Evolutionary conservation across 1,140 invertebrate species (phyloP), one percentile per base, ranked within the genome.

Genomic region (Rhopalosiphum padi): DNA sequence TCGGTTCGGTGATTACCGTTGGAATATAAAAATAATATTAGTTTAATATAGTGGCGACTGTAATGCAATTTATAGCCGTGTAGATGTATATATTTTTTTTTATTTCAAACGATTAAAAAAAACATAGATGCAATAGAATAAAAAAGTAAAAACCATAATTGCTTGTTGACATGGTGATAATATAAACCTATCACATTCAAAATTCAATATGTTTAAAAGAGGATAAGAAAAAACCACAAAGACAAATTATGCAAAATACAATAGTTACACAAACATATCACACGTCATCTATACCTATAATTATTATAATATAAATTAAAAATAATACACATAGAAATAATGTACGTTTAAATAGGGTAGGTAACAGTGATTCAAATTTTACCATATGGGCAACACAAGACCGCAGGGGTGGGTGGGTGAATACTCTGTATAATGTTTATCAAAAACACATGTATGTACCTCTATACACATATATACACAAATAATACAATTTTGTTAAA

Each of bases 1-100:
- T 90, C 18, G 53, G 30, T 35, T 41, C 37, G 37, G 25, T 25
- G 53, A 68, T 68, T 43, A n/a, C 30, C 88, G 35, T 43, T 15
- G 11, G 88, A 30, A 60, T 41, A 60, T 43, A 68, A 90, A 90
- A 90, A 90, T 43, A 90, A 68, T 90, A 68, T 90, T n/a, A 60
- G 55, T 90, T 53, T 55, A 89, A 77, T 77, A 18, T 18, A 88
- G 35, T 60, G 53, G 30, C 37, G 22, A 55, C n/a, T 9, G 77
- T 2, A 37, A 83, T 23, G 21, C 35, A 6, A 83, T 37, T 37
- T 83, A 37, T 83, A 21, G 7, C 37, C 0, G 23, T 23, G 11
- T 25, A 85, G 21, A 85, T 41, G 41, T 30, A 25, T 25, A 37
- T 15, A 5, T 68, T 35, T 82, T 82, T 83, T 83, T 37, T 83